Conservation (phyloP, 1,140 invertebrate species). For the Zaprionus vittiger region DNA sequence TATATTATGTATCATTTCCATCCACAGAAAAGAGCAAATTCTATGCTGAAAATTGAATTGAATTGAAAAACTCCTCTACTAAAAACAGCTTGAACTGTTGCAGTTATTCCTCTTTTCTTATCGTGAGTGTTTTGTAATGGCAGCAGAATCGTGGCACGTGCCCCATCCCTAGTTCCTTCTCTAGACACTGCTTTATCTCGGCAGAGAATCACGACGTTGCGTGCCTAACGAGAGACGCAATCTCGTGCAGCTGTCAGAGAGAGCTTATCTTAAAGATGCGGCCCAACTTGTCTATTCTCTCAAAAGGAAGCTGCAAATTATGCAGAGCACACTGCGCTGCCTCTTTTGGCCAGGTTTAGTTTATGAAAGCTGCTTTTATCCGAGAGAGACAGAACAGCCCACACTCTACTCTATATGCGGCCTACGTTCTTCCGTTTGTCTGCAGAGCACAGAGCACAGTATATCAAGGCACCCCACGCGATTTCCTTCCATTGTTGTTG, state of each 20-base stretch:
- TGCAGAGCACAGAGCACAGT: conserved; percentile 5
- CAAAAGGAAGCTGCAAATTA: conserved; percentile 59
- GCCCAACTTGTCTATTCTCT: conserved; percentile 29
- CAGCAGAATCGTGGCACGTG: neutral
- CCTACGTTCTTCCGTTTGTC: conserved; percentile 55
- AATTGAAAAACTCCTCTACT: too few relatives aligned
- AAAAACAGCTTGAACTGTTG: neutral
- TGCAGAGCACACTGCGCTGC: neutral
- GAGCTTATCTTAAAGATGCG: conserved; percentile 70
- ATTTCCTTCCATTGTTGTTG: conserved; percentile 59
- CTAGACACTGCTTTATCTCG: neutral
- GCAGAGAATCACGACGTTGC: conserved; percentile 20
- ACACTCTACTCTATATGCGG: conserved; percentile 51
- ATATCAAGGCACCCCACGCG: conserved; percentile 64
- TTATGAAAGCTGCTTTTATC: conserved; percentile 42
- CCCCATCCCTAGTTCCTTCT: neutral
- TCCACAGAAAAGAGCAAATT: too few relatives aligned
- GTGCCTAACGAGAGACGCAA: conserved; percentile 53
- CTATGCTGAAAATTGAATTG: too few relatives aligned
- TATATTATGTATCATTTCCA: too few relatives aligned
- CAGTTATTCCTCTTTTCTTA: neutral
- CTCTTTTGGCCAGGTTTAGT: conserved; percentile 65
- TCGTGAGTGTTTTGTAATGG: neutral
- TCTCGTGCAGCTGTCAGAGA: conserved; percentile 67
- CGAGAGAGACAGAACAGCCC: neutral